Evolutionary conservation across 1,140 invertebrate species (phyloP), one percentile per base, ranked within the genome.

Genomic region (Ooceraea biroi): DNA sequence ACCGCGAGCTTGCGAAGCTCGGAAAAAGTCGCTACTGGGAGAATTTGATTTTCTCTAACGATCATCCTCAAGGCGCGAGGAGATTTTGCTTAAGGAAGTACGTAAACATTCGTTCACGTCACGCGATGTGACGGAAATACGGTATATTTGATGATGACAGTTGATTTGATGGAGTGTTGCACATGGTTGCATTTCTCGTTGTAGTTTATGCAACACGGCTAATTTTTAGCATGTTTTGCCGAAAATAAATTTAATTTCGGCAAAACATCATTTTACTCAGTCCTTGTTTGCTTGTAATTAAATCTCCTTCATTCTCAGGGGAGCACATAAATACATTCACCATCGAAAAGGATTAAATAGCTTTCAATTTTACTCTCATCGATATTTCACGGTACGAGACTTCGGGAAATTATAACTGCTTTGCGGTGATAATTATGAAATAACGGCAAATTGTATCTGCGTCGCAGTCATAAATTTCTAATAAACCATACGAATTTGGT

Each of bases 401-500:
- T 69, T 44, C 7, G 48, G 76, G 36, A 80, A 80, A 80, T 80
- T 80, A 71, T 58, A 80, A 80, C 50, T 55, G 68, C 50, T 80
- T 80, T 80, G 50, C 58, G 52, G 22, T 58, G 22, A 69, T 80
- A 80, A 80, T 80, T 80, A 17, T 36, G 50, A 80, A 71, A 80
- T 71, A 80, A 30, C n/a, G 22, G 50, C 36, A 57, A 71, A 80
- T 80, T 80, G 52, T 57, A 65, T 57, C 41, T 58, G 76, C 25
- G 10, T 46, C n/a, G 5, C n/a, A 46, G n/a, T 57, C 76, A 46
- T 80, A 80, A 80, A 80, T 80, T 71, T 30, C 76, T 80, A 71
- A 80, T 80, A 80, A 80, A 80, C 76, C 22, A 80, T 58, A 80
- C 50, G n/a, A 71, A 58, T 80, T 80, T 58, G 50, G 36, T 80